Evolutionary conservation across 2,888 invertebrate genomes (phyloP).

Genomic region (Stenurella melanura): DNA sequence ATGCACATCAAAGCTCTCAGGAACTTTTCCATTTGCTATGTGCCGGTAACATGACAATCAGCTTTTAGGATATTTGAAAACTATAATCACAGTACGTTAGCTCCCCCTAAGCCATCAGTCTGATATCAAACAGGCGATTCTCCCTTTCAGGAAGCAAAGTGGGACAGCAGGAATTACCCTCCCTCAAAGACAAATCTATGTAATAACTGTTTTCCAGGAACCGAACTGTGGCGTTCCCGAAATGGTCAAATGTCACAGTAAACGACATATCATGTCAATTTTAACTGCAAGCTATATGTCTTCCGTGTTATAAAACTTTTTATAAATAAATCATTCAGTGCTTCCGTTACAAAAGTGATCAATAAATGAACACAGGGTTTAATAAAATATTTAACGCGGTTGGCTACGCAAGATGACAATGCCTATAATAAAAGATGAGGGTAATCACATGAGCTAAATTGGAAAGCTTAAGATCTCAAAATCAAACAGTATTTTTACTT

Average conservation of each 20-base stretch:
- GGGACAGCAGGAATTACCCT: slow-evolving; percentile 48
- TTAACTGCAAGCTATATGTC: slow-evolving; percentile 56
- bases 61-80: slow-evolving; percentile 67
- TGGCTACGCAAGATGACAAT: neutral
- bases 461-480: too few species aligned
- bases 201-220: slow-evolving; percentile 67
- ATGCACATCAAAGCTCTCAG: neutral
- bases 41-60: slow-evolving; percentile 52
- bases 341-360: neutral
- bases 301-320: slow-evolving; percentile 35
- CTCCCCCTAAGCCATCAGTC: slow-evolving; percentile 61
- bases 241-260: slow-evolving; percentile 58
- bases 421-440: neutral
- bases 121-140: slow-evolving; percentile 63
- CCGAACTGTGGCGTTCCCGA: slow-evolving; percentile 60
- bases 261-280: slow-evolving; percentile 60
- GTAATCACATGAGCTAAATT: too few species aligned
- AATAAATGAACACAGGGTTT: slow-evolving; percentile 18
- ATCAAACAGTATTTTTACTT: too few species aligned
- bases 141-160: slow-evolving; percentile 56
- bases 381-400: slow-evolving; percentile 11
- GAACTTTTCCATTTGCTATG: neutral
- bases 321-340: slow-evolving; percentile 35
- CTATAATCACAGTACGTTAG: slow-evolving; percentile 66
- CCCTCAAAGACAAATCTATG: slow-evolving; percentile 67